Evolutionary conservation across 2,888 invertebrate genomes (phyloP).

Genomic region (Hipparchia semele): DNA sequence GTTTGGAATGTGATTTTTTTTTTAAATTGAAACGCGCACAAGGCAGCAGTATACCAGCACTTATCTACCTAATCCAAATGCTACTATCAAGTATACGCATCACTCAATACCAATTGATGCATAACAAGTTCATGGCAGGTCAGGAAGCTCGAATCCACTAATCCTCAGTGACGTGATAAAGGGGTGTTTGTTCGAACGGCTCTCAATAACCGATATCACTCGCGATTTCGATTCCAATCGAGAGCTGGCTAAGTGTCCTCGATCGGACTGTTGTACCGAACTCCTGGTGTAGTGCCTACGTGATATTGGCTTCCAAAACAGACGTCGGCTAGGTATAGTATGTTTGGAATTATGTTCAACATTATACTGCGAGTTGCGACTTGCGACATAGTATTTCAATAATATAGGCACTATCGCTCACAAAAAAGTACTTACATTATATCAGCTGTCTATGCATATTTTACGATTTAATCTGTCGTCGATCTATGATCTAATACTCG

Average conservation of each 20-base stretch:
- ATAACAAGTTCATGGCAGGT: slow-evolving; percentile 28
- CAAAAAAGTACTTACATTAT: no score
- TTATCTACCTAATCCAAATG: neutral
- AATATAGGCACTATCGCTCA: no score
- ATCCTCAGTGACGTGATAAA: slow-evolving; percentile 42
- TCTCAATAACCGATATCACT: slow-evolving; percentile 45
- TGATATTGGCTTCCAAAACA: slow-evolving; percentile 47
- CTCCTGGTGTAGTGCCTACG: slow-evolving; percentile 43
- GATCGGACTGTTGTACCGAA: slow-evolving; percentile 44
- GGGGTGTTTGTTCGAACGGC: slow-evolving; percentile 46
- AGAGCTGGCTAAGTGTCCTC: slow-evolving; percentile 46
- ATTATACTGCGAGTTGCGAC: no score
- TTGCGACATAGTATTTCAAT: no score
- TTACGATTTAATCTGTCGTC: no score
- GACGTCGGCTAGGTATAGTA: slow-evolving; percentile 23
- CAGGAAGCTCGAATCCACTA: slow-evolving; percentile 36
- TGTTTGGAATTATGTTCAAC: no score
- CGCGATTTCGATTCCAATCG: slow-evolving; percentile 47
- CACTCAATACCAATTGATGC: neutral
- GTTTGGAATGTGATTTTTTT: no score
- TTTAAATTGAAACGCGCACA: neutral
- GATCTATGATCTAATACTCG: no score
- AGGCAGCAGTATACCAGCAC: no score
- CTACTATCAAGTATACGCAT: neutral
- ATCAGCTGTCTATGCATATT: no score